Conservation (phyloP, 2,797 vertebrate genomes). For the Typhlichthys eigenmanni region DNA sequence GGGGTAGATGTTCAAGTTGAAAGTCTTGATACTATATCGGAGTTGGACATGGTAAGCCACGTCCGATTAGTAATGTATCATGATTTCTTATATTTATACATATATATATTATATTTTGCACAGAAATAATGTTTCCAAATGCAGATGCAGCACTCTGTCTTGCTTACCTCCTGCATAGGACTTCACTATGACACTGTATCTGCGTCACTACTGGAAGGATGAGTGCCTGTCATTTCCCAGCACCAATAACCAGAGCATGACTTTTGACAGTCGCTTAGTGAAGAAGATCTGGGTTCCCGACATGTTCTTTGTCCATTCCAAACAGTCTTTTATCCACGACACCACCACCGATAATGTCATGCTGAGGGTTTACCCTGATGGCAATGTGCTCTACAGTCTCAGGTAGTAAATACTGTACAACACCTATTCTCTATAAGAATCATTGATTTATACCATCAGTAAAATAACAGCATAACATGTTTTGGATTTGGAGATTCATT, state of each 20-base stretch:
- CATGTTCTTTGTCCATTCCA: slow-evolving; percentile 99
- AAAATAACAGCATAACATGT: too few relatives aligned
- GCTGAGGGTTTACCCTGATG: slow-evolving; percentile 94
- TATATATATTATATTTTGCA: background rate
- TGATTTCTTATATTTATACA: too few relatives aligned
- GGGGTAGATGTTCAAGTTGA: slow-evolving; percentile 97
- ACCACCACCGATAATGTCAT: slow-evolving; percentile 98
- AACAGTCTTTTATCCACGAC: slow-evolving; percentile 96
- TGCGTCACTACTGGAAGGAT: slow-evolving; percentile 97
- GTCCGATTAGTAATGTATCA: too few relatives aligned
- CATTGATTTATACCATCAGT: background rate
- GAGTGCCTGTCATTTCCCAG: slow-evolving; percentile 93
- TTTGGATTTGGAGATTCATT: too few relatives aligned
- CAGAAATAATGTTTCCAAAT: background rate
- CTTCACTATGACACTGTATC: slow-evolving; percentile 96
- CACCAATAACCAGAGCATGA: slow-evolving; percentile 98
- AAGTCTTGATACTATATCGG: slow-evolving; percentile 96
- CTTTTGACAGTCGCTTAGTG: slow-evolving; percentile 93
- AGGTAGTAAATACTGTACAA: slow-evolving; percentile 72
- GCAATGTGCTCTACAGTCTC: slow-evolving; percentile 96
- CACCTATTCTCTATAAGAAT: background rate
- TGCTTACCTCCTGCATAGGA: slow-evolving; percentile 74
- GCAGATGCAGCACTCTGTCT: background rate
- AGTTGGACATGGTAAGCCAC: slow-evolving; percentile 92
- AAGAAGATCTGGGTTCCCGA: slow-evolving; percentile 99